A percentile compares a stretch with the other conserved stretches of the same genome.
Conservation (phyloP, 2,797 vertebrate genomes). For the Tympanoctomys barrerae region DNA sequence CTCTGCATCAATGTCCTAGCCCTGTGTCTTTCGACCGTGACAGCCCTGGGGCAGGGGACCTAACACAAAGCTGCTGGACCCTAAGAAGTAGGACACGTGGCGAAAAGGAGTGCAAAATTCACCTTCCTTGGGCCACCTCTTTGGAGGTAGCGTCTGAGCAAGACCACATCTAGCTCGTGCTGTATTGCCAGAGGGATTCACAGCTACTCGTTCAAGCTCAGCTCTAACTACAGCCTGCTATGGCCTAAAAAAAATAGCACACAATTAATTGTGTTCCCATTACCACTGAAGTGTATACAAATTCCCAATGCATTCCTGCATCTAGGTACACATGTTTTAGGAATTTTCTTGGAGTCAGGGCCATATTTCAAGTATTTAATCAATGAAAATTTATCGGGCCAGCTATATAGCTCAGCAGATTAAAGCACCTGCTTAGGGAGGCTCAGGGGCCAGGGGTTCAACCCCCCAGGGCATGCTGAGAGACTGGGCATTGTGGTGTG, state of each 20-base stretch:
- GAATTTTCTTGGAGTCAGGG: not conserved
- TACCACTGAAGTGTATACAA: not conserved
- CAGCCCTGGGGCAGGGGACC: no score
- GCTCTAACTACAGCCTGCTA: not conserved
- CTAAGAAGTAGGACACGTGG: no score
- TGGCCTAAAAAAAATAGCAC: not conserved
- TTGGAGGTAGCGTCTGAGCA: not conserved
- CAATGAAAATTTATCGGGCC: not conserved
- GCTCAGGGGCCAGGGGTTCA: no score
- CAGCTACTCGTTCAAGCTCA: not conserved
- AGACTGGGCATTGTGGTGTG: no score
- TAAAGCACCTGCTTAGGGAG: no score
- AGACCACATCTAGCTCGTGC: not conserved
- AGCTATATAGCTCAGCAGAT: no score
- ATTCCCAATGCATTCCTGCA: not conserved
- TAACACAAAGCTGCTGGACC: not conserved
- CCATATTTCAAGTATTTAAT: not conserved
- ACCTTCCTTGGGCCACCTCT: rapidly evolving
- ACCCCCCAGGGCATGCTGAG: no score
- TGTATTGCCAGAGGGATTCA: not conserved
- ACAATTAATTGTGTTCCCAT: not conserved
- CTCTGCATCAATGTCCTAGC: no score
- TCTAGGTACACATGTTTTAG: not conserved
- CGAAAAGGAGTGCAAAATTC: not conserved
- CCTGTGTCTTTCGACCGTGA: not conserved